Evolutionary conservation across 2,888 invertebrate genomes (phyloP).

Genomic region (Apodemia hepburni): DNA sequence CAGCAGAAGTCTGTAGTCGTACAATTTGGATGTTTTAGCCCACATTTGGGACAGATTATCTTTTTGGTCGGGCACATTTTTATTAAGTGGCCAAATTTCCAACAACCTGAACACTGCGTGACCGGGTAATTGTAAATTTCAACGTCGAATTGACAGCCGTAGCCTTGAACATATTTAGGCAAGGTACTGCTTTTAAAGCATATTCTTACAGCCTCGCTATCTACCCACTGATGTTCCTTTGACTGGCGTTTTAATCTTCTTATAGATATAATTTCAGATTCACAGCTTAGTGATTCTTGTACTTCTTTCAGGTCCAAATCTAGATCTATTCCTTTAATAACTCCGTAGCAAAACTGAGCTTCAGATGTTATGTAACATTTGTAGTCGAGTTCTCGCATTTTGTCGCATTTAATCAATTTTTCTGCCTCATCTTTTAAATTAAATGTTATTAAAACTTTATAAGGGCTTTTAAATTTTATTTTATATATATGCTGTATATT

Average conservation of each 20-base stretch:
- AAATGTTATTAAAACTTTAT: no score
- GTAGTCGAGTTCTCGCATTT: no score
- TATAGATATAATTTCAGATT: not conserved
- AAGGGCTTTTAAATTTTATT: no score
- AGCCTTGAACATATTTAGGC: not conserved
- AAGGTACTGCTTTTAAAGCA: not conserved
- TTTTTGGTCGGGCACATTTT: not conserved
- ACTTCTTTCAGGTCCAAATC: not conserved
- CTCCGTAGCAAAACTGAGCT: not conserved
- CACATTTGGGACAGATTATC: constrained; percentile 12
- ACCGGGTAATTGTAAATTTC: not conserved
- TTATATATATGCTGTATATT: no score
- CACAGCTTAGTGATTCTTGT: not conserved
- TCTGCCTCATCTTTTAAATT: no score
- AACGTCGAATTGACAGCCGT: not conserved
- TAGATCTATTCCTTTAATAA: not conserved
- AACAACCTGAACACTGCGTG: not conserved
- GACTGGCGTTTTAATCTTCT: constrained; percentile 1
- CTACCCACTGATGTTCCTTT: not conserved
- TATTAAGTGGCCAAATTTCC: not conserved
- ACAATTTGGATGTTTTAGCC: no score
- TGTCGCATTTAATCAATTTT: no score
- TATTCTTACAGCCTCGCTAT: not conserved
- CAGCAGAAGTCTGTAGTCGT: not conserved
- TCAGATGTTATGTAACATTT: not conserved